A percentile compares a stretch with the other conserved stretches of the same genome.
Conservation (phyloP, 2,113 vertebrate species). For the Macrotus californicus region DNA sequence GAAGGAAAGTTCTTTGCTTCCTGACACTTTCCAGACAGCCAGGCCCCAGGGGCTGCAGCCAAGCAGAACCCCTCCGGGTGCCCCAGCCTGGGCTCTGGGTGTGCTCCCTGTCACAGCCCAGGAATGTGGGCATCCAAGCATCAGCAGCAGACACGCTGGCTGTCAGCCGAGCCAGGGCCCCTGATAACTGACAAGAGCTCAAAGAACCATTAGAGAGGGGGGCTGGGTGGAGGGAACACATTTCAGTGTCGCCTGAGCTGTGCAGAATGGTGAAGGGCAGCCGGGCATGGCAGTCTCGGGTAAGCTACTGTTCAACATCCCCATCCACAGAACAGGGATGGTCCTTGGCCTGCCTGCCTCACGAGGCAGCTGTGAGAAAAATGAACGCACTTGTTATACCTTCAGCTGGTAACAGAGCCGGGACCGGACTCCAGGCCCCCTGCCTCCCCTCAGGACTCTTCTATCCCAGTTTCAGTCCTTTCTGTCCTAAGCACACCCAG, state of each 20-base stretch:
- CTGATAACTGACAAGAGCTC: conserved; percentile 35
- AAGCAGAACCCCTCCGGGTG: conserved; percentile 31
- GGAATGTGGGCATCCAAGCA: conserved; percentile 52
- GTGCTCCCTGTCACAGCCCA: conserved; percentile 35
- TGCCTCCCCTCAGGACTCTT: not conserved
- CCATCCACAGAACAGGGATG: not conserved
- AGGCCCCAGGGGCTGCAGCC: conserved; percentile 47
- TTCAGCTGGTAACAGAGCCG: not conserved
- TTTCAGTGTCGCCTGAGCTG: not conserved
- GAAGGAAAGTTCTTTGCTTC: conserved; percentile 1
- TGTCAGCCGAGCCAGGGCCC: conserved; percentile 30
- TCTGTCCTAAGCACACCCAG: not conserved
- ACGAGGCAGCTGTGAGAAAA: not conserved
- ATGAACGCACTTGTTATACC: not conserved
- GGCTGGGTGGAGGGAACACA: not conserved
- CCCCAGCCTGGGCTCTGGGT: not conserved
- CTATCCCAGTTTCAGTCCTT: not conserved
- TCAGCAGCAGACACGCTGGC: conserved; percentile 42
- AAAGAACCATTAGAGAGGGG: not conserved
- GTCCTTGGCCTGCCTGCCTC: not conserved
- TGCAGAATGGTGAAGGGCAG: not conserved
- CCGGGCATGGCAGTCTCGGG: not conserved
- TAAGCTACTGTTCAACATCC: not conserved
- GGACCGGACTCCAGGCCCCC: not conserved
- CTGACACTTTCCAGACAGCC: conserved; percentile 46